phyloP scores from a whole-genome alignment of 2,888 invertebrate species.

The Zele albiditarsus region DNA sequence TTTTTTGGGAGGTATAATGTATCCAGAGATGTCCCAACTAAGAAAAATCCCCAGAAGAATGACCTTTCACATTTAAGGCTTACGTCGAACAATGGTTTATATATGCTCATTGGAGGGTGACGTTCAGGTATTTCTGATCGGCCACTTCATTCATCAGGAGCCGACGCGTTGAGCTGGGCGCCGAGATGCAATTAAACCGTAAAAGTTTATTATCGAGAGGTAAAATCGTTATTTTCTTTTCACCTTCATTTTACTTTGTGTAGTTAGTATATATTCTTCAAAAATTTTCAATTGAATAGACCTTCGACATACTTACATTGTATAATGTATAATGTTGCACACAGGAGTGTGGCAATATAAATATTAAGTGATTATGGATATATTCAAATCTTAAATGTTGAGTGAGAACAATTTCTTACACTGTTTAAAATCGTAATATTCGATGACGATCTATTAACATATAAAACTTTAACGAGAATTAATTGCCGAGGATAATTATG shows the following conservation, averaged over 20 bases:
- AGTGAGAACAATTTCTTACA: not conserved
- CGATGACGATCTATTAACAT: constrained; percentile 52
- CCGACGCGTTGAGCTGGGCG: not conserved
- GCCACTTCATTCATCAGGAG: not conserved
- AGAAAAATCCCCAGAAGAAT: not conserved
- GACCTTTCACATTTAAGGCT: not conserved
- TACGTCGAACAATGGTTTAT: not conserved
- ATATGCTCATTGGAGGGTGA: not conserved
- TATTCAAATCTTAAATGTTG: not conserved
- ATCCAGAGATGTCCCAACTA: not conserved
- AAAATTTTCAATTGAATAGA: not conserved
- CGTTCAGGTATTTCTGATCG: not conserved
- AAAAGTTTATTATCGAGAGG: not conserved
- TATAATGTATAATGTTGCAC: too few relatives aligned
- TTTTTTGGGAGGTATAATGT: not conserved
- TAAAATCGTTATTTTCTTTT: not conserved
- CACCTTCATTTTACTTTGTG: not conserved
- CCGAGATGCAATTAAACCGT: not conserved
- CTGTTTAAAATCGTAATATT: not conserved
- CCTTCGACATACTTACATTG: too few relatives aligned
- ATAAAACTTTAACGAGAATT: constrained; percentile 56
- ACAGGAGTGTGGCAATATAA: not conserved
- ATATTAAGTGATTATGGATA: not conserved
- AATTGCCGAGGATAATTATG: constrained; percentile 4
- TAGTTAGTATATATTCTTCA: not conserved